Percentiles rank a stretch among this genome's conserved stretches.
phyloP scores from a whole-genome alignment of 1,140 invertebrate species.

The Belonocnema kinseyi region DNA sequence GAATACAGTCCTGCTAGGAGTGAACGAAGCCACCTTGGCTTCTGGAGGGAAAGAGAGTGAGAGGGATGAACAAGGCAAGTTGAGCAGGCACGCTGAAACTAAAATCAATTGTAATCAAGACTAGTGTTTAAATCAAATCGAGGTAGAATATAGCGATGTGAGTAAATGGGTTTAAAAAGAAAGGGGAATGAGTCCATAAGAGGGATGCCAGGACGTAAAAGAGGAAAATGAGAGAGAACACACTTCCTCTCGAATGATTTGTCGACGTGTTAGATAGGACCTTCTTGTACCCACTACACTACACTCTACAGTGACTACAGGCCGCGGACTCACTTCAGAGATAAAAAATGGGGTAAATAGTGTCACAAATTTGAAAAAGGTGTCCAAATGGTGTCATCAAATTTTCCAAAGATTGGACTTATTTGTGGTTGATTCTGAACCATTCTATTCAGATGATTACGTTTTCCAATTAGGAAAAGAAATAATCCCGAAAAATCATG shows the following conservation, averaged over 20 bases:
- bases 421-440: no score
- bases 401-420: no score
- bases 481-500: no score
- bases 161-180: slow-evolving; percentile 38
- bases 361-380: no score
- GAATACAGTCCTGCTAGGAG: slow-evolving; percentile 29
- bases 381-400: no score
- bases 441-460: no score
- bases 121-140: slow-evolving; percentile 65
- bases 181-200: neutral
- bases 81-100: slow-evolving; percentile 43
- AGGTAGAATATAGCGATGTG: slow-evolving; percentile 55
- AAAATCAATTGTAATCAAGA: slow-evolving; percentile 71
- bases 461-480: no score
- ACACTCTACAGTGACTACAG: no score
- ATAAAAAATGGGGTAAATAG: no score
- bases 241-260: neutral
- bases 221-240: slow-evolving; percentile 38
- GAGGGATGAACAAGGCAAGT: slow-evolving; percentile 14
- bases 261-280: neutral
- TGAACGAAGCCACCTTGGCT: slow-evolving; percentile 10
- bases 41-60: slow-evolving; percentile 10
- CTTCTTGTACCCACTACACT: neutral
- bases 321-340: no score
- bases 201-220: slow-evolving; percentile 4